phyloP scores from a whole-genome alignment of 2,888 invertebrate species.

The Cryptocephalus primarius region DNA sequence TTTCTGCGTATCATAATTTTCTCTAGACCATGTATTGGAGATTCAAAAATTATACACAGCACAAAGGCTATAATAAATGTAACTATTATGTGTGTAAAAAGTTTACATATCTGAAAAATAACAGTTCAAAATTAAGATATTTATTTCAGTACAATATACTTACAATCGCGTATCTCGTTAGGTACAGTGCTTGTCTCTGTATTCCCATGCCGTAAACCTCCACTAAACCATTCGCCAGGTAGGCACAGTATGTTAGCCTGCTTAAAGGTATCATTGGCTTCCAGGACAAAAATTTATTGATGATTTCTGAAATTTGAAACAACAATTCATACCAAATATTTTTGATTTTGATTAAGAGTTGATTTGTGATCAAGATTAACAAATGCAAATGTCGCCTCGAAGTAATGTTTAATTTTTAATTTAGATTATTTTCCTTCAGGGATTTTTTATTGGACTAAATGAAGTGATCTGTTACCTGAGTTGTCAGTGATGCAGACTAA shows the following conservation, averaged over 20 bases:
- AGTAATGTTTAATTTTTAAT: too few species aligned
- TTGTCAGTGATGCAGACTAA: constrained; percentile 55
- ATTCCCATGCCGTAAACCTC: constrained; percentile 54
- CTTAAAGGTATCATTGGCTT: constrained; percentile 54
- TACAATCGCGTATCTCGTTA: constrained; percentile 53
- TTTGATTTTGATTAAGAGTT: not conserved
- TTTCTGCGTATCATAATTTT: constrained; percentile 48
- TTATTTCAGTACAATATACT: constrained; percentile 20
- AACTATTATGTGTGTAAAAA: constrained; percentile 46
- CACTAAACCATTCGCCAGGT: constrained; percentile 59
- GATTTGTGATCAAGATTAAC: not conserved
- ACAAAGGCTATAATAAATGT: constrained; percentile 53
- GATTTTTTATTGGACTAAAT: not conserved
- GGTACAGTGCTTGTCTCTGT: constrained; percentile 47
- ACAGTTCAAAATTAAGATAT: not conserved
- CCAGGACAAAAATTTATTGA: constrained; percentile 48
- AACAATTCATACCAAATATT: not conserved
- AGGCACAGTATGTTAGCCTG: constrained; percentile 61
- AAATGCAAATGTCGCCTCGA: too few species aligned
- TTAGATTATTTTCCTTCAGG: not conserved
- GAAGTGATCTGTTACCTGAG: constrained; percentile 40
- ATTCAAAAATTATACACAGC: constrained; percentile 57
- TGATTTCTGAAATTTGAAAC: constrained; percentile 38
- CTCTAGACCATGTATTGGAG: constrained; percentile 60
- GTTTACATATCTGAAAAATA: constrained; percentile 43